Evolutionary conservation across 2,113 vertebrate genomes (phyloP).

Genomic region (Gavia stellata): DNA sequence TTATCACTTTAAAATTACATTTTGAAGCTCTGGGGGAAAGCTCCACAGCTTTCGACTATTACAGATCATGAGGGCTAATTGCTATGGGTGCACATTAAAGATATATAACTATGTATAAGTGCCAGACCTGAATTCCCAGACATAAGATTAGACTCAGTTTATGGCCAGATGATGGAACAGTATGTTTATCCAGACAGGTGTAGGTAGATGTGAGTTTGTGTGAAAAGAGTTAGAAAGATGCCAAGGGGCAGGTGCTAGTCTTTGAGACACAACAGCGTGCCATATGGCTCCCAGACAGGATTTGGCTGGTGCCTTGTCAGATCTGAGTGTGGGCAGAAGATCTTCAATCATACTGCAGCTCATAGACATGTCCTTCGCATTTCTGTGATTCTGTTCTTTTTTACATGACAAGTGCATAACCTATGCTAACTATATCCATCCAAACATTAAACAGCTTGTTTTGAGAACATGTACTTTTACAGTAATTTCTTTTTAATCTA

Average conservation of each 20-base stretch:
- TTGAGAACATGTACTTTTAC: neutral
- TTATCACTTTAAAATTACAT: neutral
- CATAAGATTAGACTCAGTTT: neutral
- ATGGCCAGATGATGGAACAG: neutral
- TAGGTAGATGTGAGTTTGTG: neutral
- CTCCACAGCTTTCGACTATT: neutral
- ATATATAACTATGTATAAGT: rapidly evolving
- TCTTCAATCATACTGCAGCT: neutral
- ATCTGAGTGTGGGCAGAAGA: neutral
- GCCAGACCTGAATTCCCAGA: neutral
- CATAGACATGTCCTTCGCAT: rapidly evolving
- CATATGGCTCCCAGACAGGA: neutral
- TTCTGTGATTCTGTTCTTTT: neutral
- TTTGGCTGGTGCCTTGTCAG: neutral
- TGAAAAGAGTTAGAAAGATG: neutral
- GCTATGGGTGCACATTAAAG: neutral
- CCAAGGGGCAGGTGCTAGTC: neutral
- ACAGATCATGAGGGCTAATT: neutral
- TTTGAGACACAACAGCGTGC: neutral
- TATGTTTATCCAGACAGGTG: neutral
- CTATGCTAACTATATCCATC: neutral
- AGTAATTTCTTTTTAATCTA: neutral
- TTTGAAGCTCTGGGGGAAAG: neutral
- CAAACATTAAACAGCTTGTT: neutral
- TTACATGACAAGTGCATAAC: neutral